Base-by-base conservation (phyloP, 2,888 invertebrate species). In the Diaphora mendica region DNA sequence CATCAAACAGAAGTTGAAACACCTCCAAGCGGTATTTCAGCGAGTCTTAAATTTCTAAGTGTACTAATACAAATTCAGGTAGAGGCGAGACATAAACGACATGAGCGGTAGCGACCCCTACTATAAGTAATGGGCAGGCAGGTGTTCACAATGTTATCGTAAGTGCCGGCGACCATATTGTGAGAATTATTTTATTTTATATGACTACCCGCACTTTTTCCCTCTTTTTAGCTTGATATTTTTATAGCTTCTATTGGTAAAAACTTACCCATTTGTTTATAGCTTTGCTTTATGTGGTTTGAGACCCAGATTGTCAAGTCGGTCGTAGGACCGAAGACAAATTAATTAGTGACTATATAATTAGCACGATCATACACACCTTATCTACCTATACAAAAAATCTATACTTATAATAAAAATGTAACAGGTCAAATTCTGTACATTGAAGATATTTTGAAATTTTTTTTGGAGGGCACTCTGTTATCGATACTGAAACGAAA, bases 131-230 rank as follows among this genome's bases (percentile, higher is more conserved):
- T 81, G 79, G 79, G 72, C 62, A 80, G 82, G 77, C 82, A 82
- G 82, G 82, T 82, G 82, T 66, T 64, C 70, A 74, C 79, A 75
- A 80, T 79, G 83, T 74, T 76, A 82, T 76, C 82, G 79, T 79
- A 77, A 83, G 76, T 77, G 79, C 80, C 79, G 73, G 70, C 79
- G 77, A 75, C 77, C 83, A 76, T 79, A 81, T 82, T 82, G 81
- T 79, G 74, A 75, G 73, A 81, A 82, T 82, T 81, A 82, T 81
- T 79, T 81, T 81, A 82, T 82, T 82, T 82, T 79, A 82, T 81
- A 77, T 73, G 72, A 77, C 64, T 82, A 77, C 75, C 70, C 39
- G 13, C 73, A 59, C 59, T 62, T 70, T 73, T 70, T 65, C 44
- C 35, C 55, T 23, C 51, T 62, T 76, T 80, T 76, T 74, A 70